A percentile compares a stretch with the other conserved stretches of the same genome.
These are phyloP conservation scores for Circaetus gallicus DNA, from an alignment of 2,113 vertebrate species.

Conservation along the genomic window DNA sequence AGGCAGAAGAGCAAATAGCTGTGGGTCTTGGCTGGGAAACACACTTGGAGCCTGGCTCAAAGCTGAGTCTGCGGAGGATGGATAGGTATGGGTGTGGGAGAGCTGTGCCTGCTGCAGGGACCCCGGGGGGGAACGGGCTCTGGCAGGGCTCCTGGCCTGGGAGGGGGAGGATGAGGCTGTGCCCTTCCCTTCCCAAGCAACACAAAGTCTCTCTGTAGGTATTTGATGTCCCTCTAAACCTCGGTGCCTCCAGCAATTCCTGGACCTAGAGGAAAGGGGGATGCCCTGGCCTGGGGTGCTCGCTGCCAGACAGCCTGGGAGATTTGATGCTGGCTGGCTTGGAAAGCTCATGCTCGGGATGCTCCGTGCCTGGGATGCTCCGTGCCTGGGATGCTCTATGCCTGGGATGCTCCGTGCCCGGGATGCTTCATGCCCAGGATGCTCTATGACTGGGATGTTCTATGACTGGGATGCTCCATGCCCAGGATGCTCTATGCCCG, in stretches of 20 bases:
- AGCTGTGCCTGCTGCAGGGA: background rate
- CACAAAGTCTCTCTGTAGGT: background rate
- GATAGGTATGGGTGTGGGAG: accelerated
- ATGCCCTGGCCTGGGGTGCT: background rate
- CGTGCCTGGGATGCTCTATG: accelerated
- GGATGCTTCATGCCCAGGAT: too few species aligned
- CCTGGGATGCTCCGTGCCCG: background rate
- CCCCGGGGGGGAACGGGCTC: accelerated
- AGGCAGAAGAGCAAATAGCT: background rate
- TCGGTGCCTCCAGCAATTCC: background rate
- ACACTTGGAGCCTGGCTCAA: accelerated
- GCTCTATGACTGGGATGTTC: accelerated
- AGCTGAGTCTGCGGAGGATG: background rate
- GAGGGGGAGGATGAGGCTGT: background rate
- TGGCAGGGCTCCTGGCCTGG: background rate
- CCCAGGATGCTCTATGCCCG: too few species aligned
- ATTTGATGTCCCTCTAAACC: background rate
- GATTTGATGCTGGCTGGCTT: background rate
- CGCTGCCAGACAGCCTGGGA: accelerated
- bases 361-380: background rate
- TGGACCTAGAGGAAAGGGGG: too few species aligned
- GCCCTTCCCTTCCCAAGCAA: background rate
- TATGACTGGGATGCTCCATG: accelerated
- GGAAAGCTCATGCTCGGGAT: background rate
- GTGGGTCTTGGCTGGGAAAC: background rate